phyloP scores from a whole-genome alignment of 2,888 invertebrate genomes.

The Alviniconcha strummeri region DNA sequence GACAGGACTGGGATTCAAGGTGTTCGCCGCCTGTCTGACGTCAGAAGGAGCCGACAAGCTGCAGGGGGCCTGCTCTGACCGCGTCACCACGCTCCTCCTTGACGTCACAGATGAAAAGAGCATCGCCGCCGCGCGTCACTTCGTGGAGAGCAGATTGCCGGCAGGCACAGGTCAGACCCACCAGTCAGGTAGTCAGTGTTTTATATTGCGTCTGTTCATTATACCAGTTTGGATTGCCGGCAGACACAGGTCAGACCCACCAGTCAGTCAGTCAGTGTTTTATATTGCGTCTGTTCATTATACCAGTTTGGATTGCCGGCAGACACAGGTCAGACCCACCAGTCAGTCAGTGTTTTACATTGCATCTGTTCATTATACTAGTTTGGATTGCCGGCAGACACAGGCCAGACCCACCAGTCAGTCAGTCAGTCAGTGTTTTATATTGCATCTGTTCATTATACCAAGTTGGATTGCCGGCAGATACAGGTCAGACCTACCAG shows the following conservation, averaged over 20 bases:
- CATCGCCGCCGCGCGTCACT: constrained; percentile 3
- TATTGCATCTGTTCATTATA: too few relatives aligned
- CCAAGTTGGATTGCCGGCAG: background rate
- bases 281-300: too few relatives aligned
- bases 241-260: background rate
- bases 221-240: background rate
- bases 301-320: background rate
- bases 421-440: too few relatives aligned
- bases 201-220: too few relatives aligned
- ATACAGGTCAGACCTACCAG: constrained; percentile 13
- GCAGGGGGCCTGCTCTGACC: constrained; percentile 20
- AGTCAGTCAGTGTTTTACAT: too few relatives aligned
- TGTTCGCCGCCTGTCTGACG: constrained; percentile 37
- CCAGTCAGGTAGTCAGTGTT: too few relatives aligned
- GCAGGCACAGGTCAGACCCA: background rate
- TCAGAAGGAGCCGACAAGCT: constrained; percentile 25
- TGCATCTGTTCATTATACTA: too few relatives aligned
- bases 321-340: background rate
- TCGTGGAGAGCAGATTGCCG: constrained; percentile 15
- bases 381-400: background rate
- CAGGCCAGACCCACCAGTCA: background rate
- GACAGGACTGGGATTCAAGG: constrained; percentile 26
- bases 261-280: too few relatives aligned
- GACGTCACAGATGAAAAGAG: constrained; percentile 34
- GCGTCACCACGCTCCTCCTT: constrained; percentile 29